These are phyloP conservation scores for Uropsilus gracilis DNA, from an alignment of 2,113 vertebrate genomes.

Conservation along the genomic window DNA sequence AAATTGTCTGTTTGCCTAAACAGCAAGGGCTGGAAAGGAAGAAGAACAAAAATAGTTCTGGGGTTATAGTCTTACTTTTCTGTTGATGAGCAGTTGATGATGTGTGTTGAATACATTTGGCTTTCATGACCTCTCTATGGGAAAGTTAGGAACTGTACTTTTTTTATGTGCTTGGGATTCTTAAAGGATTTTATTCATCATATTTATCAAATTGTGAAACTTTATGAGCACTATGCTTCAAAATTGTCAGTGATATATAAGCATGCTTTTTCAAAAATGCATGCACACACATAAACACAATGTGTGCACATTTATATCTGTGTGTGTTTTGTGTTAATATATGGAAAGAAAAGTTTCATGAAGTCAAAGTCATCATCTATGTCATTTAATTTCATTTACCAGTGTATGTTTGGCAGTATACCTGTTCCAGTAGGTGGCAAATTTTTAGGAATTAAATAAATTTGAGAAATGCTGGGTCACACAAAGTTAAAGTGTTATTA, in stretches of 20 bases:
- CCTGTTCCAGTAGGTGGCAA: not conserved
- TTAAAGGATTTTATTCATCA: conserved; percentile 48
- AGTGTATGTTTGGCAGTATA: not conserved
- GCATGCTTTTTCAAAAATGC: not conserved
- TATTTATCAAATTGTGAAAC: conserved; percentile 2
- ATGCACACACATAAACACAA: not conserved
- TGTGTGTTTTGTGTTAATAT: not conserved
- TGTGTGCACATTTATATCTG: not conserved
- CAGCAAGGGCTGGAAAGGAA: not conserved
- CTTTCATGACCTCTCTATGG: conserved; percentile 43
- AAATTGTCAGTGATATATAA: not conserved
- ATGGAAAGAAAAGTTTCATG: not conserved
- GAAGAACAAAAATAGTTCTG: not conserved
- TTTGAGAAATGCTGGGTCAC: not conserved
- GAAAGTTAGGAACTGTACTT: conserved; percentile 31
- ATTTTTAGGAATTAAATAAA: not conserved
- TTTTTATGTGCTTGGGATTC: conserved; percentile 28
- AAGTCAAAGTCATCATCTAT: not conserved
- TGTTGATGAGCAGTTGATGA: conserved; percentile 56
- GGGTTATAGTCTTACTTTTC: conserved; percentile 7
- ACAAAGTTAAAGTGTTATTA: not conserved
- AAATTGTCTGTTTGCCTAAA: conserved; percentile 65
- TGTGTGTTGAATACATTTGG: conserved; percentile 29
- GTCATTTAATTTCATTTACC: not conserved
- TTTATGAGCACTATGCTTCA: not conserved